phyloP scores from a whole-genome alignment of 2,888 invertebrate genomes.

The Incurvaria masculella region DNA sequence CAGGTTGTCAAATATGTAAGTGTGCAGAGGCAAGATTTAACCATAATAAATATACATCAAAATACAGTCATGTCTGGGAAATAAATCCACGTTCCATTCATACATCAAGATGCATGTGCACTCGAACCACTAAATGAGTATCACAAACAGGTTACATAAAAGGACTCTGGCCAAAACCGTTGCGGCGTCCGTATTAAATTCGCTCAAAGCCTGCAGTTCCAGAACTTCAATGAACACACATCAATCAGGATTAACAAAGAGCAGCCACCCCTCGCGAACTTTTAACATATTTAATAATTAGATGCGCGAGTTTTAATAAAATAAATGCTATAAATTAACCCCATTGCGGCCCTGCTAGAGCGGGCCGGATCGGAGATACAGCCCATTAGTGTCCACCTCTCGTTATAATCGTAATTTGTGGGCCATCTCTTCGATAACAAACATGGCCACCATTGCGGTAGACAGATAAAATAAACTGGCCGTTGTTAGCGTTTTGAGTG shows the following conservation, averaged over 20 bases:
- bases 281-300: slow-evolving; percentile 21
- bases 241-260: slow-evolving; percentile 19
- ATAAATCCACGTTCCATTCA: too few relatives aligned
- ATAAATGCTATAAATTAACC: slow-evolving; percentile 19
- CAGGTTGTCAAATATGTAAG: too few relatives aligned
- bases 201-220: not conserved
- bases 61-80: too few relatives aligned
- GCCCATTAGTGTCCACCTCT: slow-evolving; percentile 36
- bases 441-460: slow-evolving; percentile 14
- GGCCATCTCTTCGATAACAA: slow-evolving; percentile 23
- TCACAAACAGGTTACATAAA: too few relatives aligned
- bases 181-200: too few relatives aligned
- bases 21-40: too few relatives aligned
- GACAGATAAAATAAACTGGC: too few relatives aligned
- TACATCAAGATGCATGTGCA: too few relatives aligned
- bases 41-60: too few relatives aligned
- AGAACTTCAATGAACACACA: slow-evolving; percentile 7
- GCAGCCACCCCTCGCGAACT: slow-evolving; percentile 11
- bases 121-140: too few relatives aligned
- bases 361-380: slow-evolving; percentile 7
- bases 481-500: too few relatives aligned
- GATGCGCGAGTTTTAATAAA: slow-evolving; percentile 18
- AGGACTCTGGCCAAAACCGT: not conserved
- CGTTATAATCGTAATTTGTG: slow-evolving; percentile 50
- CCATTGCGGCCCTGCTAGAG: slow-evolving; percentile 12